These are phyloP conservation scores for Gavialis gangeticus DNA, from an alignment of 2,113 vertebrate species.

Conservation along the genomic window DNA sequence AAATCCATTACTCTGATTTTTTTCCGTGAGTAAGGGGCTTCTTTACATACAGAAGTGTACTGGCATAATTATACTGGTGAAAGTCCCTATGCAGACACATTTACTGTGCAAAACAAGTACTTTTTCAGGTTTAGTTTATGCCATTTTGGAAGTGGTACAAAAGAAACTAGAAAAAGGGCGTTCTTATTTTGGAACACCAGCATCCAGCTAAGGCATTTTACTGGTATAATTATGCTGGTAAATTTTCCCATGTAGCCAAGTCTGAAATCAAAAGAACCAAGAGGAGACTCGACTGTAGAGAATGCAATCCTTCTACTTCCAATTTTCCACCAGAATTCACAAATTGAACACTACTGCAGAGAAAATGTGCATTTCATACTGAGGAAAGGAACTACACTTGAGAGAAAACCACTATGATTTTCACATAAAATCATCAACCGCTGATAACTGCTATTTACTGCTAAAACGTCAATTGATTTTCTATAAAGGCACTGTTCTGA, in stretches of 20 bases:
- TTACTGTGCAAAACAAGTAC: rapidly evolving
- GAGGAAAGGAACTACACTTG: not conserved
- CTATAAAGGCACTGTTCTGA: rapidly evolving
- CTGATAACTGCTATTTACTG: rapidly evolving
- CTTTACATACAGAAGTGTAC: not conserved
- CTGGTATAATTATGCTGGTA: not conserved
- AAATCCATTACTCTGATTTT: not conserved
- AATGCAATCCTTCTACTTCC: rapidly evolving
- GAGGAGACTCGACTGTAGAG: not conserved
- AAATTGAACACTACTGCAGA: not conserved
- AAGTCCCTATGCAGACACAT: not conserved
- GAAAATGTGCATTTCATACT: not conserved
- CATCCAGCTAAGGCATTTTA: too few relatives aligned
- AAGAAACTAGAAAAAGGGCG: not conserved
- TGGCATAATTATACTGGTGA: not conserved
- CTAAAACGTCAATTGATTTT: not conserved
- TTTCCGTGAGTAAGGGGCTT: not conserved
- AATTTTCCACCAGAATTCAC: not conserved
- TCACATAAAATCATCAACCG: not conserved
- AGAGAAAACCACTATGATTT: not conserved
- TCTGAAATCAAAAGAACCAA: not conserved
- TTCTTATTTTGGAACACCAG: not conserved
- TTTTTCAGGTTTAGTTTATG: not conserved
- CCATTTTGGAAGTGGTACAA: not conserved
- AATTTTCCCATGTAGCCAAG: not conserved